A percentile compares a stretch with the other conserved stretches of the same genome.
phyloP scores from a whole-genome alignment of 2,113 vertebrate genomes.

The Lota lota region DNA sequence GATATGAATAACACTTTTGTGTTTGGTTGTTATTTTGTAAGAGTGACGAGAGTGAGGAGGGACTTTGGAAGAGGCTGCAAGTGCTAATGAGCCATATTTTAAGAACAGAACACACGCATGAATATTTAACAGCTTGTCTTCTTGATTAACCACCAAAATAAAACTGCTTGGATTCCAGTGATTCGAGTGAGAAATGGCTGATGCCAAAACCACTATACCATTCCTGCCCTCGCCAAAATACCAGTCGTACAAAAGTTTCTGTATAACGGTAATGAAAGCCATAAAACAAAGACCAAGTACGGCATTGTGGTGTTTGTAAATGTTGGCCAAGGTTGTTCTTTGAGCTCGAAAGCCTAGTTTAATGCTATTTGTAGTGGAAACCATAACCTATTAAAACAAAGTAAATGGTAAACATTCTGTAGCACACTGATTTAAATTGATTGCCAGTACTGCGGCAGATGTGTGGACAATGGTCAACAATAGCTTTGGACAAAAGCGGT shows the following conservation, averaged over 20 bases:
- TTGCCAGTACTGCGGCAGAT: too few species aligned
- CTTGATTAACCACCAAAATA: constrained; percentile 59
- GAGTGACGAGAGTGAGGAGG: constrained; percentile 64
- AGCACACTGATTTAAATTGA: too few species aligned
- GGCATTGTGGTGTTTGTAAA: constrained; percentile 7
- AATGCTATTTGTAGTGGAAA: too few species aligned
- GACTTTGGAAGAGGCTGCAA: constrained; percentile 66
- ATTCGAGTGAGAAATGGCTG: constrained; percentile 30
- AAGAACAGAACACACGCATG: constrained; percentile 67
- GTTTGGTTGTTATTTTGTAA: constrained; percentile 41
- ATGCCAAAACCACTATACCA: constrained; percentile 3
- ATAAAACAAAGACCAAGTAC: constrained; percentile 2
- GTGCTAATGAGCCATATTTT: constrained; percentile 78
- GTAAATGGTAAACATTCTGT: too few species aligned
- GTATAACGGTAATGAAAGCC: background rate
- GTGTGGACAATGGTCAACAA: too few species aligned
- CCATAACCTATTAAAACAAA: too few species aligned
- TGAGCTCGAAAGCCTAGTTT: too few species aligned
- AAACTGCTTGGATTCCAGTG: constrained; percentile 47
- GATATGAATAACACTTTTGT: constrained; percentile 47
- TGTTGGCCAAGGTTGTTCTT: background rate
- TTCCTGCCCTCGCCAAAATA: constrained; percentile 16
- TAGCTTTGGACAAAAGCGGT: too few species aligned
- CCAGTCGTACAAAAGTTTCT: background rate
- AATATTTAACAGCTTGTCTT: constrained; percentile 69